These are phyloP conservation scores for Nematolebias whitei DNA, from an alignment of 2,113 vertebrate genomes.

Conservation along the genomic window DNA sequence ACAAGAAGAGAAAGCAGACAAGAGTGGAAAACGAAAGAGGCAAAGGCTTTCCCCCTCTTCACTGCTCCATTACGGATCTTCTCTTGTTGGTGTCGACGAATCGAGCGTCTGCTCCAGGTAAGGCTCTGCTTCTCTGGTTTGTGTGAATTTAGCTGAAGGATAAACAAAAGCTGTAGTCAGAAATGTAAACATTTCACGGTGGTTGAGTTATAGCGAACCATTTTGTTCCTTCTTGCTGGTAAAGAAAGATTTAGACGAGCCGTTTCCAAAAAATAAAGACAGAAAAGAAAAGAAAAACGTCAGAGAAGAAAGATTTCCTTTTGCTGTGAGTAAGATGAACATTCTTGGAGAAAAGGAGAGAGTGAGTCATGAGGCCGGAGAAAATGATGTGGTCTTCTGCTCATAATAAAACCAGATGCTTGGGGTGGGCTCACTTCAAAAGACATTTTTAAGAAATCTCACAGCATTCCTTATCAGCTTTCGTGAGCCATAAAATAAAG, in stretches of 20 bases:
- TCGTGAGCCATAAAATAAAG: background rate
- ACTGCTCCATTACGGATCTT: background rate
- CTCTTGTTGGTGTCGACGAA: conserved; percentile 1
- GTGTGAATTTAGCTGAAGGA: background rate
- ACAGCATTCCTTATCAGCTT: background rate
- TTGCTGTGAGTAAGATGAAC: conserved; percentile 22
- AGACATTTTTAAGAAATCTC: background rate
- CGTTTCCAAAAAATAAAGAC: background rate
- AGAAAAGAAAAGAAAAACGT: background rate
- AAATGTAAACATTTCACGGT: background rate
- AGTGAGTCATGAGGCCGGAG: background rate
- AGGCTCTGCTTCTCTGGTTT: conserved; percentile 18
- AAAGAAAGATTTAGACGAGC: background rate
- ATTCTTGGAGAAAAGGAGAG: background rate
- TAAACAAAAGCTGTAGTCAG: conserved; percentile 2
- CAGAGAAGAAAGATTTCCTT: conserved; percentile 1
- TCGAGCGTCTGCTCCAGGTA: conserved; percentile 45
- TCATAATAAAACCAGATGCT: background rate
- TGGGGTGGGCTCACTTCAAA: background rate
- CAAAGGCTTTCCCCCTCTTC: background rate
- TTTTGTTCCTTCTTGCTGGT: background rate
- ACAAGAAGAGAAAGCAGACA: conserved; percentile 23
- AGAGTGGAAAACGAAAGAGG: conserved; percentile 11
- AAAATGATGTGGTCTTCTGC: background rate
- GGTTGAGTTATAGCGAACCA: background rate